These are phyloP conservation scores for Spatulosminthurus flaviceps DNA, from an alignment of 2,888 invertebrate genomes.

Conservation along the genomic window DNA sequence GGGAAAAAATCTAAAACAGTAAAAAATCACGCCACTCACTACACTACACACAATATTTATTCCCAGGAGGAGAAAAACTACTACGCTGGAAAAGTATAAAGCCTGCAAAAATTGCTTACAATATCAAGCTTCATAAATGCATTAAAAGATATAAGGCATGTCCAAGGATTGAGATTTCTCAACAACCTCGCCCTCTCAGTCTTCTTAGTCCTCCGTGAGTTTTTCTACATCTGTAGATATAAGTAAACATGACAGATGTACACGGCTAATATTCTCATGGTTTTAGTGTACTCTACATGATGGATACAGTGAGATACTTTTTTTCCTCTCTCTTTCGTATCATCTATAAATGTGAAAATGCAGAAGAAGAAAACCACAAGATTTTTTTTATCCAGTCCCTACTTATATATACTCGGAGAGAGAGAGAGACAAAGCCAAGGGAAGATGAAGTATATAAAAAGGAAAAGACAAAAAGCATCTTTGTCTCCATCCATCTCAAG, in stretches of 20 bases:
- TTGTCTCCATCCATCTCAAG: background rate
- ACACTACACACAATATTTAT: too few relatives aligned
- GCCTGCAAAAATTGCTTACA: too few relatives aligned
- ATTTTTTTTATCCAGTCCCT: background rate
- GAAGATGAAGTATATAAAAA: background rate
- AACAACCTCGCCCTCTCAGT: too few relatives aligned
- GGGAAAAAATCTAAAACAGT: background rate
- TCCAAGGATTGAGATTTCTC: too few relatives aligned
- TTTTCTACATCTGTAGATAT: background rate
- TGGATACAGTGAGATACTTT: background rate
- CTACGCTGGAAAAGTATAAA: too few relatives aligned
- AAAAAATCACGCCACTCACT: background rate
- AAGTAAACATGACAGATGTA: conserved; percentile 14
- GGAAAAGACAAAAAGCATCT: background rate
- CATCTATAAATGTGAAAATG: background rate
- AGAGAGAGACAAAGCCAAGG: too few relatives aligned
- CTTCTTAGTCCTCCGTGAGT: background rate
- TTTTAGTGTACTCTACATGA: too few relatives aligned
- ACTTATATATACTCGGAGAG: too few relatives aligned
- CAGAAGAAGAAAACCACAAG: background rate
- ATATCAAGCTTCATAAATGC: too few relatives aligned
- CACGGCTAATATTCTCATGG: background rate
- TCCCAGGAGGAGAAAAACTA: too few relatives aligned
- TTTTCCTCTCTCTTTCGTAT: too few relatives aligned
- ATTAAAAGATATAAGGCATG: too few relatives aligned